Percentiles rank a stretch among this genome's conserved stretches.
phyloP scores from a whole-genome alignment of 2,113 vertebrate genomes.

The Rhinopomastus cyanomelas region DNA sequence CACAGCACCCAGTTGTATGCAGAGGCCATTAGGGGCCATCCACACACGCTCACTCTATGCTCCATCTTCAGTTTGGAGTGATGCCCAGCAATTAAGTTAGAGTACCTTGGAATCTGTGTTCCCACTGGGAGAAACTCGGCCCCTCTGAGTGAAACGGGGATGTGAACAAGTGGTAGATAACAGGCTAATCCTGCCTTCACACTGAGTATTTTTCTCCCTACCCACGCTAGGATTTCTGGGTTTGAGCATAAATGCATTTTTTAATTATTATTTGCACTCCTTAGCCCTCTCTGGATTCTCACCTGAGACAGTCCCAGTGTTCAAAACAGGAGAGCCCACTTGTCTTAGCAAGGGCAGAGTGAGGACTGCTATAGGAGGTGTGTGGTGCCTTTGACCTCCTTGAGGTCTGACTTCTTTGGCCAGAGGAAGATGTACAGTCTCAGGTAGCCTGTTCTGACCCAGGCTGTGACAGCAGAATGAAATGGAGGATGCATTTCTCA shows the following conservation, averaged over 20 bases:
- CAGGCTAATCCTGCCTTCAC: not conserved
- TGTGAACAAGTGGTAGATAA: not conserved
- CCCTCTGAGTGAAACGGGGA: not conserved
- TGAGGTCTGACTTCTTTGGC: not conserved
- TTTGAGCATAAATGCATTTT: not conserved
- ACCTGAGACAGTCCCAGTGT: not conserved
- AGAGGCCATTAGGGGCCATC: not conserved
- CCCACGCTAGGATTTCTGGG: not conserved
- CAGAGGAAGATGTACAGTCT: not conserved
- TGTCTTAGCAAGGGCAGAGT: accelerated
- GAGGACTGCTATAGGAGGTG: not conserved
- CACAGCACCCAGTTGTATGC: not conserved
- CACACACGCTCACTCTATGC: not conserved
- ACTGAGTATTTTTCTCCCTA: not conserved
- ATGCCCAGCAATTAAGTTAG: not conserved
- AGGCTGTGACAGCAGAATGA: not conserved
- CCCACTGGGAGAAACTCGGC: not conserved
- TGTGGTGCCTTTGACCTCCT: not conserved
- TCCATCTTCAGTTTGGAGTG: not conserved
- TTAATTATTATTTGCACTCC: not conserved
- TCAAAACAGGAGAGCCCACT: not conserved
- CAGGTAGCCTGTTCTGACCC: not conserved
- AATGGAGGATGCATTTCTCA: not conserved
- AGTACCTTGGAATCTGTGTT: not conserved
- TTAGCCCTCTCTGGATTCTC: not conserved